Evolutionary conservation across 2,797 vertebrate species (phyloP).

Genomic region (Macroramphosus scolopax): DNA sequence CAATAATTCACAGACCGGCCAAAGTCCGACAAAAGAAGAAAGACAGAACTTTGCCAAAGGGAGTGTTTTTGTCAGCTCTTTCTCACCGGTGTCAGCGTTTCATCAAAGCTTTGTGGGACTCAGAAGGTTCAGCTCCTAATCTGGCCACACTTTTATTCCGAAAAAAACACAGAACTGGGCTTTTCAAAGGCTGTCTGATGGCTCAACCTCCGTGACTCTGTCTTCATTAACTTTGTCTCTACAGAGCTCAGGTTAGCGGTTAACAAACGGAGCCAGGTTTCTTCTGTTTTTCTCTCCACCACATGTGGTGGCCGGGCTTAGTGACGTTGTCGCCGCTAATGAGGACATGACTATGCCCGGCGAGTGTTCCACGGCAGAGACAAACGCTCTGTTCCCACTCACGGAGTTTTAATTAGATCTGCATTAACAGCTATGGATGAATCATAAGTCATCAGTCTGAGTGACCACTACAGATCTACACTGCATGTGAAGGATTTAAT

Average conservation of each 20-base stretch:
- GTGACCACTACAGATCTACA: conserved; percentile 25
- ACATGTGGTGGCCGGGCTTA: conserved; percentile 35
- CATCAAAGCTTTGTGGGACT: conserved; percentile 69
- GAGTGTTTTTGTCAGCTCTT: conserved; percentile 61
- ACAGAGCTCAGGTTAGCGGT: conserved; percentile 37
- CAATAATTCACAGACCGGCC: conserved; percentile 56
- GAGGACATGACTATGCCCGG: conserved; percentile 55
- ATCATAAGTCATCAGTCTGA: conserved; percentile 52
- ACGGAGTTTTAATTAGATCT: conserved; percentile 75
- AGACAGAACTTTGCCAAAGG: conserved; percentile 53
- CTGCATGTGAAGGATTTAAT: conserved; percentile 4
- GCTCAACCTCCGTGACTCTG: conserved; percentile 34
- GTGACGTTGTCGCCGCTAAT: conserved; percentile 68
- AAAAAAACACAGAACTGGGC: conserved; percentile 39
- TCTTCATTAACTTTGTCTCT: conserved; percentile 61
- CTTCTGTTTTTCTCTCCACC: conserved; percentile 16
- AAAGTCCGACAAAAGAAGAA: conserved; percentile 57
- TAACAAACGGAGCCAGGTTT: conserved; percentile 24
- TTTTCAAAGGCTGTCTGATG: conserved; percentile 47
- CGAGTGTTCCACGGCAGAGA: conserved; percentile 63
- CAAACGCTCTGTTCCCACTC: conserved; percentile 58
- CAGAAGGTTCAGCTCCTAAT: conserved; percentile 65
- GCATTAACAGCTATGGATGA: conserved; percentile 59
- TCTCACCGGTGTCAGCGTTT: conserved; percentile 55
- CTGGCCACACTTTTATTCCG: conserved; percentile 60